Base-by-base conservation (phyloP, 1,140 invertebrate species). In the Cotesia chilonis region DNA sequence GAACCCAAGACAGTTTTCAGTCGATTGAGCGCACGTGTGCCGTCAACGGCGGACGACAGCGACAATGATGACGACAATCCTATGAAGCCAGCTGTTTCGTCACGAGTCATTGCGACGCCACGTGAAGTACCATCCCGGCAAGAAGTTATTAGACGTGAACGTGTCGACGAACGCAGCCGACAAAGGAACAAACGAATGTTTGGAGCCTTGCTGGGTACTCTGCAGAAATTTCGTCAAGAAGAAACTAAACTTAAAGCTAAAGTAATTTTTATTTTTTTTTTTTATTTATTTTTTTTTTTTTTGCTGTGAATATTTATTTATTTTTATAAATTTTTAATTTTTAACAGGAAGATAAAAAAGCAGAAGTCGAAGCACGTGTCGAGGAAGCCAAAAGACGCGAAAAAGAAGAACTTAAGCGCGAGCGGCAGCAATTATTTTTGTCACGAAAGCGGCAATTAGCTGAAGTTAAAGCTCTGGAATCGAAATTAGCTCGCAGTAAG, bases 171-270 rank as follows among this genome's bases (percentile, higher is more conserved):
- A 75, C 91, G 93, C 78, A 94, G 94, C 67, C 90, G 92, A 76
- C 95, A 92, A 35, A 91, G 96, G 74, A 98, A 98, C 87, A 90
- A 93, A 74, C 89, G 97, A 74, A 98, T 99, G 94, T 98, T 99
- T 89, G 96, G 97, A 35, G 94, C 95, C 37, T 87, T 99, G 51
- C 85, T 99, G 47, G 97, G 97, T 4, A 98, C 97, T 55, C 85
- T 99, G 74, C 95, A 98, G 80, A 96, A 96, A 83, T 99, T 99
- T 84, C 93, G 96, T 80, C 94, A 96, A 82, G 97, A 99, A 84
- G 96, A 98, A 87, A 95, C 94, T 67, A 93, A 93, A 74, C 86
- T 96, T 70, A 95, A 96, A 85, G 91, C 90, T 81, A 93, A 91
- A 81, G 92, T 91, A 81, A 78, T 84, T 72, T 6, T 35, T 67